Percentiles rank a stretch among this genome's conserved stretches.
Evolutionary conservation across 1,140 invertebrate genomes (phyloP).

Genomic region (Ceratina calcarata): DNA sequence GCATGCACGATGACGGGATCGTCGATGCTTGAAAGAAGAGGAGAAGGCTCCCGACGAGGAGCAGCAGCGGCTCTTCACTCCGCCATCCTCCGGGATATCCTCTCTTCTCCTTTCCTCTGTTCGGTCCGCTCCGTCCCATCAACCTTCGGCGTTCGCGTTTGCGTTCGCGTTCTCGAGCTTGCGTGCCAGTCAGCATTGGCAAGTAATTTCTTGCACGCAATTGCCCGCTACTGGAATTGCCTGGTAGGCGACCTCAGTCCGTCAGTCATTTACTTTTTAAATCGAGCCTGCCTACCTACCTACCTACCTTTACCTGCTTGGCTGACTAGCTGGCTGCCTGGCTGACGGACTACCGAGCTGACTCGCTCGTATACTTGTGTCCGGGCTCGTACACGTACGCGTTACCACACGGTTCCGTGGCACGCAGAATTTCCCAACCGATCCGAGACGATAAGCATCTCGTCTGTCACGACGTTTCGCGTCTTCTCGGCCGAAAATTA

Average conservation of each 20-base stretch:
- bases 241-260: conserved; percentile 75
- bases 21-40: conserved; percentile 63
- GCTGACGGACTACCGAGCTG: conserved; percentile 31
- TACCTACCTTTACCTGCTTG: conserved; percentile 61
- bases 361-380: conserved; percentile 43
- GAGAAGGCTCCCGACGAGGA: conserved; percentile 51
- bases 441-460: conserved; percentile 38
- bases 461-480: conserved; percentile 10
- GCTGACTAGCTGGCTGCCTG: conserved; percentile 35
- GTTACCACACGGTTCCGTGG: conserved; percentile 14
- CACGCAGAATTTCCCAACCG: conserved; percentile 58
- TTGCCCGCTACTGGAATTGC: conserved; percentile 78
- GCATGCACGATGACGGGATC: conserved; percentile 68
- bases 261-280: conserved; percentile 77
- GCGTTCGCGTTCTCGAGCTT: conserved; percentile 62
- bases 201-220: conserved; percentile 80
- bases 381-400: not conserved
- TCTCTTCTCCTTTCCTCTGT: no score
- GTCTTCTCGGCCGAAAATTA: conserved; percentile 18
- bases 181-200: conserved; percentile 75
- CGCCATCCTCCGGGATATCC: not conserved
- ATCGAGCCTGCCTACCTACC: conserved; percentile 63
- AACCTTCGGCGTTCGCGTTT: conserved; percentile 56
- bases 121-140: conserved; percentile 19
- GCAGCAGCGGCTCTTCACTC: conserved; percentile 9